Evolutionary conservation across 2,113 vertebrate species (phyloP).

Genomic region (Ellobius talpinus): DNA sequence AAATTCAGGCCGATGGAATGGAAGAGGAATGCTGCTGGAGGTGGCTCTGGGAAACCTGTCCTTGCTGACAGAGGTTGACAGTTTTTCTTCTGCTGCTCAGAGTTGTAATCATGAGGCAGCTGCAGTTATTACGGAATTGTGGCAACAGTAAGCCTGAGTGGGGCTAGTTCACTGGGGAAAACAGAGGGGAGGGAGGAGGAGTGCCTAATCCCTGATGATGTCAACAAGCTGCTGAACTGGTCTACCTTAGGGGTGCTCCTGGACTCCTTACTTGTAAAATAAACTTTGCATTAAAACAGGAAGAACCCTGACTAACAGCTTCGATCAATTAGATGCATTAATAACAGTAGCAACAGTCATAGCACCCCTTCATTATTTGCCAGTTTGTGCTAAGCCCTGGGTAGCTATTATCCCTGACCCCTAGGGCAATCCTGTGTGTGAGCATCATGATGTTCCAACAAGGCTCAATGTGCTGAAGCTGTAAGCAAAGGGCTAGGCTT

Average conservation of each 20-base stretch:
- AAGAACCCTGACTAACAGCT: slow-evolving; percentile 13
- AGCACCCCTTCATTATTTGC: neutral
- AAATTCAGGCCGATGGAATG: neutral
- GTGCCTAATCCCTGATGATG: neutral
- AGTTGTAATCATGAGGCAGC: neutral
- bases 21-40: neutral
- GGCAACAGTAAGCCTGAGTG: neutral
- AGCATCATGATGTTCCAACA: neutral
- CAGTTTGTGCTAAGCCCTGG: neutral
- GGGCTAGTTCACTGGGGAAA: neutral
- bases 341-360: neutral
- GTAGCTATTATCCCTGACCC: neutral
- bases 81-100: neutral
- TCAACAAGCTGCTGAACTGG: neutral
- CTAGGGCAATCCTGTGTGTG: neutral
- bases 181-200: neutral
- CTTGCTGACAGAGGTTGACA: neutral
- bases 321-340: neutral
- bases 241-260: neutral
- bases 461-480: neutral
- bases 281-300: neutral
- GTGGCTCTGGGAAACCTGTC: neutral
- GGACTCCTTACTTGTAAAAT: neutral
- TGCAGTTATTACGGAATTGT: neutral
- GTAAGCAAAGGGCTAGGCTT: neutral